Conservation (phyloP, 1,140 invertebrate genomes). For the Drosophila orosa region DNA sequence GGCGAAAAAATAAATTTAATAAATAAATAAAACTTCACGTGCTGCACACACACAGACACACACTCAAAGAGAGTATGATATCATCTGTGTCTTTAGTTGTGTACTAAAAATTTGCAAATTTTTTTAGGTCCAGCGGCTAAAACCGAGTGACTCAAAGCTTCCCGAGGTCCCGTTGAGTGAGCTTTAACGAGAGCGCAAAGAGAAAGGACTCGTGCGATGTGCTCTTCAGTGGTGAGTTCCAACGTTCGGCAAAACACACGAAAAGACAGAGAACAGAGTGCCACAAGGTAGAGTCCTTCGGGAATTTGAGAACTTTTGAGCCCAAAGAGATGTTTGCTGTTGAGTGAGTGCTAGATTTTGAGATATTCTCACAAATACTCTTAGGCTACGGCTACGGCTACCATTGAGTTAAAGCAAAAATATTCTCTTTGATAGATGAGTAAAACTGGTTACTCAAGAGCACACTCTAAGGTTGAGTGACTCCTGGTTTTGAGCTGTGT, state of each 20-base stretch:
- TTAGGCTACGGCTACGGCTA: neutral
- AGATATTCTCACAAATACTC: neutral
- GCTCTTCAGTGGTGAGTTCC: slow-evolving; percentile 59
- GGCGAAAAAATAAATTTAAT: slow-evolving; percentile 50
- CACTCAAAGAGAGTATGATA: slow-evolving; percentile 19
- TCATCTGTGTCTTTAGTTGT: slow-evolving; percentile 57
- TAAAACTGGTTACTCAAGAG: neutral
- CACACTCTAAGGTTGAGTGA: neutral
- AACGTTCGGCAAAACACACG: neutral
- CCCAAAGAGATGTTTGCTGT: neutral
- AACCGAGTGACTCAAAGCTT: slow-evolving; percentile 45
- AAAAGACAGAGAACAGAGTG: slow-evolving; percentile 3
- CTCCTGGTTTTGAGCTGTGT: neutral
- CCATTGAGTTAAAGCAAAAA: neutral
- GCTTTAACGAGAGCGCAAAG: slow-evolving; percentile 28
- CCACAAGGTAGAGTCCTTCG: neutral
- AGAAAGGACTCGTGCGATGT: neutral
- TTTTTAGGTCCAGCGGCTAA: slow-evolving; percentile 19
- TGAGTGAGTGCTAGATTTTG: slow-evolving; percentile 5
- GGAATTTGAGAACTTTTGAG: neutral
- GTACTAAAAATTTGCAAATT: slow-evolving; percentile 72
- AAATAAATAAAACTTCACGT: slow-evolving; percentile 78
- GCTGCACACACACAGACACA: slow-evolving; percentile 25
- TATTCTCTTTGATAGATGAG: neutral
- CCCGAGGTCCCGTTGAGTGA: slow-evolving; percentile 32